Base-by-base conservation (phyloP, 2,888 invertebrate genomes). In the Cryptus armator region DNA sequence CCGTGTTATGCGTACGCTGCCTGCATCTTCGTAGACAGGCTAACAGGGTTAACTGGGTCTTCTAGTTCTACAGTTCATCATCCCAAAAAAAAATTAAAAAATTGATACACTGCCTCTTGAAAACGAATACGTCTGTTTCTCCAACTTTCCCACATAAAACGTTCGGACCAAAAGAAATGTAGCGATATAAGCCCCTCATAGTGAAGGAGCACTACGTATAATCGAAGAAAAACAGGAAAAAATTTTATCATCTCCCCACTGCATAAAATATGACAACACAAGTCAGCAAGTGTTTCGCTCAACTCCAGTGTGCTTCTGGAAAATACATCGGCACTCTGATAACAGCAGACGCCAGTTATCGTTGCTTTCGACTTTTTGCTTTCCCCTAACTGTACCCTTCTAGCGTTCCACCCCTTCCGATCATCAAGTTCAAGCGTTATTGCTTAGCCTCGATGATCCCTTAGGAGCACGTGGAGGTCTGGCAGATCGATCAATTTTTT, bases 401-500 rank as follows among this genome's bases (percentile, higher is more conserved):
- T 56, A 10, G 24, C 56, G 24, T 19, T 1, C 10, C 37, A 37
- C 37, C 37, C 37, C 62, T 32, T n/a, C 7, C 14, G 14, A 29
- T 62, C 29, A 62, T 62, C 32, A 24, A 59, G 24, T 24, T 7
- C 12, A 29, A 12, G 24, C 14, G 29, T 29, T 32, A n/a, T 32
- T 29, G 29, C 62, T 29, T n/a, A 32, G 14, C 2, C 62, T 62
- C 62, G 62, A n/a, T 32, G 29, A 62, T 62, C 24, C 29, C 32
- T 7, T 7, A 5, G 32, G n/a, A 14, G n/a, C 29, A 32, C 4
- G 32, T 62, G 62, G 62, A n/a, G 62, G 32, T 14, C 62, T 32
- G 29, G 6, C 32, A 12, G 14, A n/a, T 62, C 62, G n/a, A 62
- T 62, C 24, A 62, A 62, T 56, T 62, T 62, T 62, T 29, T 62